Evolutionary conservation across 2,888 invertebrate genomes (phyloP).

Genomic region (Drosophila demipolita): DNA sequence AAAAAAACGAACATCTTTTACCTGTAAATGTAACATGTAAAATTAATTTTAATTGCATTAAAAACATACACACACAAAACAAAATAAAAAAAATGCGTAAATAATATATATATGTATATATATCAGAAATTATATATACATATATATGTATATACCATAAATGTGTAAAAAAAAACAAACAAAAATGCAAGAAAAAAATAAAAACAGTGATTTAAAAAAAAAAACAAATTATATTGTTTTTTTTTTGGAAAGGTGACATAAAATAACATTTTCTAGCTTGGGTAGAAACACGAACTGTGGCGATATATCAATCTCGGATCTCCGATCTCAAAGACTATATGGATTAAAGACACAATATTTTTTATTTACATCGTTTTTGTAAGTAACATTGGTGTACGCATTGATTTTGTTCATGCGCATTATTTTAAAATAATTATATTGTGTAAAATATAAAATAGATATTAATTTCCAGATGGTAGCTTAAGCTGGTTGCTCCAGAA

Average conservation of each 20-base stretch:
- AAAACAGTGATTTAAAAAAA: constrained; percentile 61
- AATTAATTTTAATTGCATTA: constrained; percentile 71
- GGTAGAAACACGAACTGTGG: background rate
- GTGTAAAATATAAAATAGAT: background rate
- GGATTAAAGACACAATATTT: background rate
- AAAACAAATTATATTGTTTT: background rate
- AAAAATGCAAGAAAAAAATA: constrained; percentile 64
- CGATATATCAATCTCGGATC: background rate
- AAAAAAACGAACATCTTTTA: constrained; percentile 63
- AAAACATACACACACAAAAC: constrained; percentile 34
- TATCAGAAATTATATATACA: constrained; percentile 54
- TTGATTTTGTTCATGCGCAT: background rate
- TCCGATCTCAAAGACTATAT: background rate
- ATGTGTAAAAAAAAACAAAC: constrained; percentile 76
- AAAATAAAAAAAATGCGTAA: constrained; percentile 45
- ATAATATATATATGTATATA: constrained; percentile 9
- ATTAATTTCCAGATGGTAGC: background rate
- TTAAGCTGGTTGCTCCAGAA: background rate
- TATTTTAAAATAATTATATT: background rate
- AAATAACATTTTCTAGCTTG: background rate
- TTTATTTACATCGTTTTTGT: background rate
- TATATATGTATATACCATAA: constrained; percentile 50
- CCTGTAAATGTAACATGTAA: constrained; percentile 77
- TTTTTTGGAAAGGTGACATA: background rate
- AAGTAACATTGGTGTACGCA: background rate